Conservation (phyloP, 2,113 vertebrate species). For the Saccopteryx leptura region DNA sequence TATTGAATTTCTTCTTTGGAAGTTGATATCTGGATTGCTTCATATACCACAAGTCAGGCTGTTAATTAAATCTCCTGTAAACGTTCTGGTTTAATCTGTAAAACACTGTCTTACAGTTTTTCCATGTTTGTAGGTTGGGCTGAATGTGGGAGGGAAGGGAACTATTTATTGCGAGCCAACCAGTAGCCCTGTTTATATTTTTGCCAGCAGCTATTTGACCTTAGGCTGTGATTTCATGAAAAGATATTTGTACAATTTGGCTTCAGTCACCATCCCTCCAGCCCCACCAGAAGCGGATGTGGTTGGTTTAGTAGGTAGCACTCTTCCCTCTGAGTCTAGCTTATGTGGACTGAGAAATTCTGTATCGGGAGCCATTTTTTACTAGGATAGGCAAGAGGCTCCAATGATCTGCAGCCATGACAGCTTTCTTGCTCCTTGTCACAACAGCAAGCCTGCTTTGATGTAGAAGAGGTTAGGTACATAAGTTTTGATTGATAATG, state of each 20-base stretch:
- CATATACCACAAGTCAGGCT: background rate
- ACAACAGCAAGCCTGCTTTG: background rate
- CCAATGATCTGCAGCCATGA: background rate
- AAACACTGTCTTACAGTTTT: background rate
- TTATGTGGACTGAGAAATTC: background rate
- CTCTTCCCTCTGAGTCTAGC: background rate
- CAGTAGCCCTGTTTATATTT: background rate
- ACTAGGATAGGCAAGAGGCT: background rate
- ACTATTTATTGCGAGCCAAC: background rate
- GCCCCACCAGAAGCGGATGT: background rate
- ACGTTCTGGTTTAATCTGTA: background rate
- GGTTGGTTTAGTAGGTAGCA: background rate
- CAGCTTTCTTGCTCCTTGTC: background rate
- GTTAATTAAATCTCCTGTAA: conserved; percentile 38
- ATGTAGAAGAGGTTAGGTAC: background rate
- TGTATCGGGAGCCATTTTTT: background rate
- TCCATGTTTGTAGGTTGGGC: background rate
- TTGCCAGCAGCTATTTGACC: background rate
- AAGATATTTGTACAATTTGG: background rate
- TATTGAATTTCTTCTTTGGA: conserved; percentile 51
- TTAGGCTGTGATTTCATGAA: conserved; percentile 17
- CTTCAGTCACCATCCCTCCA: background rate
- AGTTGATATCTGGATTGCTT: conserved; percentile 44
- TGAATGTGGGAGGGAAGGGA: background rate
- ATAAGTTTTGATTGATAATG: conserved; percentile 1